Conservation (phyloP, 2,797 vertebrate genomes). For the Sphenopsis melanotis region DNA sequence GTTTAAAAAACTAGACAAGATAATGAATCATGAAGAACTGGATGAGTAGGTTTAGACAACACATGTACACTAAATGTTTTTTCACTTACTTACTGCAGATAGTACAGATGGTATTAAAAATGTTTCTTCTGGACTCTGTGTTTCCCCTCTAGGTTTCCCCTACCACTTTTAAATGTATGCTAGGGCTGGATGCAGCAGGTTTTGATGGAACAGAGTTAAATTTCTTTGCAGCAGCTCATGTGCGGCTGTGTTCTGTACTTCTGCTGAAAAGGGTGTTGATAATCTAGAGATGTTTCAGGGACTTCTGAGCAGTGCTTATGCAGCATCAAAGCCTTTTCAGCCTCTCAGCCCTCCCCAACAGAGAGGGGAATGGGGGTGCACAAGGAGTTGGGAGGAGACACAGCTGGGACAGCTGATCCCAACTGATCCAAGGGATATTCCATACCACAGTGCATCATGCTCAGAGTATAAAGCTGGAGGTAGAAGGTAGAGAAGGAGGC, state of each 20-base stretch:
- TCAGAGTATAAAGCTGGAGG: fast-evolving
- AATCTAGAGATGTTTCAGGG: background rate
- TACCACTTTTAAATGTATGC: background rate
- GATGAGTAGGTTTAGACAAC: background rate
- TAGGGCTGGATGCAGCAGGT: background rate
- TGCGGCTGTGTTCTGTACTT: background rate
- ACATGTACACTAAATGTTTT: background rate
- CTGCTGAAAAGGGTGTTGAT: fast-evolving
- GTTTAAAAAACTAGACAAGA: background rate
- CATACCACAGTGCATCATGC: background rate
- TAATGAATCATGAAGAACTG: background rate
- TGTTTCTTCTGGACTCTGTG: background rate
- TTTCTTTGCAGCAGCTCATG: background rate
- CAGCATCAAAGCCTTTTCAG: background rate
- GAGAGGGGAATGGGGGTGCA: background rate
- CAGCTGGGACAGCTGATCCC: background rate
- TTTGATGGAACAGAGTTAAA: background rate
- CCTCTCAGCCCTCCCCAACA: background rate
- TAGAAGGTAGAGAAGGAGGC: background rate
- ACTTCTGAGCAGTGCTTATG: background rate
- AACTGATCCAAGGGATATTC: background rate
- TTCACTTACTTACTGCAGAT: background rate
- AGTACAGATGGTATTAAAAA: background rate
- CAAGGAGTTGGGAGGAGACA: background rate
- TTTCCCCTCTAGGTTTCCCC: background rate